A percentile compares a stretch with the other conserved stretches of the same genome.
Conservation (phyloP, 2,888 invertebrate genomes). For the Rotaria magnacalcarata region DNA sequence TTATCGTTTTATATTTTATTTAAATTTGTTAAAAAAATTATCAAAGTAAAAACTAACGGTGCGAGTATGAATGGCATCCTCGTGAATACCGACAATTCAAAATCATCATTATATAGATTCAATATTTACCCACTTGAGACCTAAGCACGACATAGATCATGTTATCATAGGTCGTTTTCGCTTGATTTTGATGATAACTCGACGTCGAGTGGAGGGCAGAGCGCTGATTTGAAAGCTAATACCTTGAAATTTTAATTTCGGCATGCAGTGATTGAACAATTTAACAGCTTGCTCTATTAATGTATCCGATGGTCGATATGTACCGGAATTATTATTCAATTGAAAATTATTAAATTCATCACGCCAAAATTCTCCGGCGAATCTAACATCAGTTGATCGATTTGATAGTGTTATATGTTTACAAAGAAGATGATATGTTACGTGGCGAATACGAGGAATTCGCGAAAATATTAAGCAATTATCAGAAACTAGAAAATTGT, state of each 20-base stretch:
- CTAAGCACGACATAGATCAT: no score
- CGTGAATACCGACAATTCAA: no score
- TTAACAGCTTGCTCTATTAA: not conserved
- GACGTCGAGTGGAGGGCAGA: not conserved
- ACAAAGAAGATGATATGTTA: not conserved
- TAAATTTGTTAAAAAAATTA: no score
- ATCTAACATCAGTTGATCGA: not conserved
- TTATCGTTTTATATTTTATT: no score
- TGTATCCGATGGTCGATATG: not conserved
- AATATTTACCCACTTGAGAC: no score
- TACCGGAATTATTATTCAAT: not conserved
- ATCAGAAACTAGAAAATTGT: not conserved
- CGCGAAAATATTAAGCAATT: not conserved
- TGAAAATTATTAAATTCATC: not conserved
- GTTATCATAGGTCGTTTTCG: no score
- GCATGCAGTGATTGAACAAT: not conserved
- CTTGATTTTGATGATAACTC: not conserved
- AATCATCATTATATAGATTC: no score
- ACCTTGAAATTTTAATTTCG: not conserved
- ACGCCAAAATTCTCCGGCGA: constrained; percentile 6
- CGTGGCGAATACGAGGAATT: not conserved
- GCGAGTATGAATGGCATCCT: no score
- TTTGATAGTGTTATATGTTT: constrained; percentile 9
- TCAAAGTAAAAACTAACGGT: no score
- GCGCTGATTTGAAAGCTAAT: not conserved